Conservation (phyloP, 2,888 invertebrate species). For the Drosophila multiciliata region DNA sequence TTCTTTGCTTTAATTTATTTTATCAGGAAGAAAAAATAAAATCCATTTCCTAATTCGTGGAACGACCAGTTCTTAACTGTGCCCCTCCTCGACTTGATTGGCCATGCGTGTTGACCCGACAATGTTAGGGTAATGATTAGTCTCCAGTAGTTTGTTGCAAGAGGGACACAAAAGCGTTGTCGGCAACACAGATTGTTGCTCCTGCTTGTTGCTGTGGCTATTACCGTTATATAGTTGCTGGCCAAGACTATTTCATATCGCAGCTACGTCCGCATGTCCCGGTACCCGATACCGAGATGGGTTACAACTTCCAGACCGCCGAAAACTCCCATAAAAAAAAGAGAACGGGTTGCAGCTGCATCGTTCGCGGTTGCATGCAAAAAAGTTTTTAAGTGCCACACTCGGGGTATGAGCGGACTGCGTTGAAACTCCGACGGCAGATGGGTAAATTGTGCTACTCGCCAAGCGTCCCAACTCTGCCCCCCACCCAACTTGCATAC, state of each 20-base stretch:
- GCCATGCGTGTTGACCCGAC: not conserved
- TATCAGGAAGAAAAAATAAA: not conserved
- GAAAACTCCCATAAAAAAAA: not conserved
- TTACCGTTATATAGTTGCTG: conserved; percentile 52
- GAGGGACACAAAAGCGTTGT: conserved; percentile 3
- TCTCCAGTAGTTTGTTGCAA: not conserved
- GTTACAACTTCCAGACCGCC: not conserved
- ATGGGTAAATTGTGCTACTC: not conserved
- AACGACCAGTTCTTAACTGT: not conserved
- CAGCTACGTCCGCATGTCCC: conserved; percentile 15
- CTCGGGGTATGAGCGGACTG: conserved; percentile 19
- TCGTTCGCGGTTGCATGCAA: conserved; percentile 69
- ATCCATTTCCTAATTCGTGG: not conserved
- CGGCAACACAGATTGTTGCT: conserved; percentile 18
- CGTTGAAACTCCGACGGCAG: not conserved
- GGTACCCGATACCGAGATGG: conserved; percentile 1
- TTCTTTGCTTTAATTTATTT: not conserved
- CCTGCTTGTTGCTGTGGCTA: conserved; percentile 24
- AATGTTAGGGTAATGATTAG: not conserved
- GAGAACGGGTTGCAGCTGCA: conserved; percentile 59
- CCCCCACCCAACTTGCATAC: conserved; percentile 55
- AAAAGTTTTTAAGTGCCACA: conserved; percentile 75
- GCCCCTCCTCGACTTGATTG: not conserved
- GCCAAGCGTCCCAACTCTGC: not conserved
- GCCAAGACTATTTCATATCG: conserved; percentile 34